Evolutionary conservation across 1,140 invertebrate genomes (phyloP).

Genomic region (Solen grandis): DNA sequence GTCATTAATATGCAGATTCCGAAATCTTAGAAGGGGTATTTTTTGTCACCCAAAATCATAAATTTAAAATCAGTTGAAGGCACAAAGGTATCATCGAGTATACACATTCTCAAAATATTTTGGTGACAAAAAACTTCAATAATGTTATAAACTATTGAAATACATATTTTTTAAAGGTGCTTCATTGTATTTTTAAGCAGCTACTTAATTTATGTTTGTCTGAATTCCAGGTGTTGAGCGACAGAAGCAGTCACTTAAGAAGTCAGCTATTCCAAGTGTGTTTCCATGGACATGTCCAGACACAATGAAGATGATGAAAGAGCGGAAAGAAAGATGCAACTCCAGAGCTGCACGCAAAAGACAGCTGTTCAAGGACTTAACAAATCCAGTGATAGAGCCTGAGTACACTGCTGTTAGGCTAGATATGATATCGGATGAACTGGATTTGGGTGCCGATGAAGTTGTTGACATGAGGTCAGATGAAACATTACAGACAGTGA

Average conservation of each 20-base stretch:
- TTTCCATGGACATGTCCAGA: slow-evolving; percentile 8
- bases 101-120: no score
- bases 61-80: neutral
- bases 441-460: neutral
- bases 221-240: neutral
- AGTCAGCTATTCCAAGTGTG: slow-evolving; percentile 17
- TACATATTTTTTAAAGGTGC: no score
- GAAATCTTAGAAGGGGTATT: no score
- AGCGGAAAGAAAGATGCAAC: neutral
- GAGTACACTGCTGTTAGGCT: neutral
- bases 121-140: no score
- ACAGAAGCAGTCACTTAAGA: neutral
- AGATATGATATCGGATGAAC: neutral
- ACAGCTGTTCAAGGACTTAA: neutral
- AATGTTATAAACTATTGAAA: no score
- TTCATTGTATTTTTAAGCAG: neutral
- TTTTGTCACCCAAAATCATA: neutral
- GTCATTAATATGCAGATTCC: no score
- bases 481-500: no score
- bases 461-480: neutral
- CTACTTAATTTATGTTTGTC: neutral
- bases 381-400: neutral
- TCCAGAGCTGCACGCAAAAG: neutral
- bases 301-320: neutral
- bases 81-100: neutral